phyloP scores from a whole-genome alignment of 2,113 vertebrate species.

The Saguinus midas region DNA sequence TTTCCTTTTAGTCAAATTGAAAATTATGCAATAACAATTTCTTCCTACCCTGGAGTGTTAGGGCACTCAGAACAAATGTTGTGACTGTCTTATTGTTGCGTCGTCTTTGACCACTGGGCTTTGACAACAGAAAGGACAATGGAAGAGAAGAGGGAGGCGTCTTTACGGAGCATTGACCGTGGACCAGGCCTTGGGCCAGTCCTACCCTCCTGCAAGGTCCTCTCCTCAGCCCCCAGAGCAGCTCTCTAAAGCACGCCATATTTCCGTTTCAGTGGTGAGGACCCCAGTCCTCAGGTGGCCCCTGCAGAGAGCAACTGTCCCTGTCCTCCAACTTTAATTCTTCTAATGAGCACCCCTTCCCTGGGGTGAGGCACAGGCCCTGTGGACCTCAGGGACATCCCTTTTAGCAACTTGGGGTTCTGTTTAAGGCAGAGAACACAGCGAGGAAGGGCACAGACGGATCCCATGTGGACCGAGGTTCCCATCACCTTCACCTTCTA shows the following conservation, averaged over 20 bases:
- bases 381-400: not conserved
- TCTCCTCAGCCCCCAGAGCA: not conserved
- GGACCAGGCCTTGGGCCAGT: not conserved
- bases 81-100: rapidly evolving
- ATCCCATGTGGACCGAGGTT: not conserved
- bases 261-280: not conserved
- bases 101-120: not conserved
- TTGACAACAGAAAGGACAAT: not conserved
- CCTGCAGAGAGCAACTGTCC: not conserved
- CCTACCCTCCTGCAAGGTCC: not conserved
- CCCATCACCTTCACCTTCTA: too few relatives aligned
- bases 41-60: not conserved
- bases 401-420: too few relatives aligned
- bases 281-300: not conserved
- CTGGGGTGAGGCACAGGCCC: not conserved
- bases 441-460: rapidly evolving
- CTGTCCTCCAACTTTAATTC: not conserved
- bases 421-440: not conserved
- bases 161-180: not conserved
- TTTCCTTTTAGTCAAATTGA: not conserved
- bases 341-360: not conserved
- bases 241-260: not conserved
- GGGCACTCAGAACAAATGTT: not conserved
- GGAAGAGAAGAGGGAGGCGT: not conserved
- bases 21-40: not conserved